Evolutionary conservation across 2,888 invertebrate genomes (phyloP), one percentile per base, ranked within the genome.

Genomic region (Spilarctia lutea): DNA sequence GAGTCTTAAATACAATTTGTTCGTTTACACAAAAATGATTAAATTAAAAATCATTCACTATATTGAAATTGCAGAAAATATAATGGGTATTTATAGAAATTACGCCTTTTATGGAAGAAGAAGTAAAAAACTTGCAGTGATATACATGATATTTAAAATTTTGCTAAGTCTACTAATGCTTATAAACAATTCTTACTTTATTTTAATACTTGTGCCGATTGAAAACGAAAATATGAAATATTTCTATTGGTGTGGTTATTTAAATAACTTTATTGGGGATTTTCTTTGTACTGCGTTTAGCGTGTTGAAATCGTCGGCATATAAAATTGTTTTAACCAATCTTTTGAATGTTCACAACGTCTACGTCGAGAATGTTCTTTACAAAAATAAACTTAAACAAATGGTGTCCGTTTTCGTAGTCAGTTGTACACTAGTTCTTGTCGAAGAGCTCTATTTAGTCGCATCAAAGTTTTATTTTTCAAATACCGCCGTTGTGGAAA

Each of bases 71-170:
- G 24, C 45, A 33, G 71, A 71, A 65, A 71, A 65, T 30, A 33
- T 65, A 1, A 24, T 71, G 63, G 33, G 63, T n/a, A 48, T 65
- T 45, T 71, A 65, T 30, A 71, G 65, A 71, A 71, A 70, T 69
- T 56, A 39, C 35, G 8, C 56, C 7, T 69, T 56, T 56, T 35
- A 3, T 35, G 4, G 52, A 2, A 27, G 16, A 24, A 52, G 24
- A 18, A 56, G 52, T 56, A 69, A 69, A 69, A 56, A 6, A 13
- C 3, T 13, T 39, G 16, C 35, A 10, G n/a, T 39, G 35, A n/a
- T 56, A 35, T n/a, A 20, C n/a, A n/a, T 39, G 16, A 16, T 69
- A 39, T 11, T 56, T 0, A 56, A 56, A n/a, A n/a, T 69, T 1
- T 8, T 56, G 1, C 2, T 69, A n/a, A 56, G 18, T 56, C 0